Base-by-base conservation (phyloP, 1,140 invertebrate species). In the Panulirus ornatus region DNA sequence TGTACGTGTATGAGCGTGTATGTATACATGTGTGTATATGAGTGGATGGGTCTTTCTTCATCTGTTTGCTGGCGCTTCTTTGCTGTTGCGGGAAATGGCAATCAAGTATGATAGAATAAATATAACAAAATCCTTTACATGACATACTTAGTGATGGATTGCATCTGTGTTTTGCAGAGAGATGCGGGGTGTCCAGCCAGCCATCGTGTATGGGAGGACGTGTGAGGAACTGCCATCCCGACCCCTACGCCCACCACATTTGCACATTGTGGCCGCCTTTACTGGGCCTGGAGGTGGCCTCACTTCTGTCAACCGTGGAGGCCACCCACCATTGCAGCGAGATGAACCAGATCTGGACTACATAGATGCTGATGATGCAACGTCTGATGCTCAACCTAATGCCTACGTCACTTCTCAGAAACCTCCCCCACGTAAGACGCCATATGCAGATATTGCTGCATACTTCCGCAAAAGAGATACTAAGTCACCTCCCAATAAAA, bases 231-330 rank as follows among this genome's bases (percentile, higher is more conserved):
- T 94, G 2, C 93, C 93, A 0, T 91, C 93, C 70, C 94, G 96
- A 85, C 95, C 96, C 40, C 71, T 92, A 40, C 81, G 89, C 6
- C 36, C n/a, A 5, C 79, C 90, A 0, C 73, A 36, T 1, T 38
- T 85, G 2, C 51, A 73, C 8, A 94, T 97, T 58, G 94, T 96
- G 42, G 95, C 96, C 27, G 96, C 96, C 51, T 95, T 95, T 92
- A 97, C 97, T 8, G 97, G 97, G 2, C 97, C 97, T 1, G 95
- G 96, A 90, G 96, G 96, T 79, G 97, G 96, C 8, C 94, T 97
- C 16, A 96, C 96, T 0, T 95, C 96, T 22, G 96, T 97, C 8
- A 95, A 96, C 92, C 79, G 88, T 36, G 47, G 79, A 14, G 88
- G 88, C 19, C 79, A 89, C 51, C 88, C 88, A 5, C 88, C 88